phyloP scores from a whole-genome alignment of 2,797 vertebrate genomes.

The Sebastes steindachneri region DNA sequence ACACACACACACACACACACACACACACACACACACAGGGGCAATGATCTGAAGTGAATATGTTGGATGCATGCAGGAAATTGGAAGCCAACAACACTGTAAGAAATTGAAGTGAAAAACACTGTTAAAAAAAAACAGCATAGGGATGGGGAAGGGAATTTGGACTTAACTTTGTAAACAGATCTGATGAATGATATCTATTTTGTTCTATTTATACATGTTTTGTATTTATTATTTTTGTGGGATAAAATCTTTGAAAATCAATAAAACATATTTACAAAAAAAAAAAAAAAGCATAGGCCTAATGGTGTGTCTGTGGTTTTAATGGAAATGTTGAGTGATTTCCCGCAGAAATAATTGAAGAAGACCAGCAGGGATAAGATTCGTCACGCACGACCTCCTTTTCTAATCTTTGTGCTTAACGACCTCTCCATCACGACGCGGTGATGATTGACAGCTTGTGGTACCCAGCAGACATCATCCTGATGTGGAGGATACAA shows the following conservation, averaged over 20 bases:
- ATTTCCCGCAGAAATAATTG: neutral
- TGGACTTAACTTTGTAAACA: too few species aligned
- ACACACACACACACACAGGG: neutral
- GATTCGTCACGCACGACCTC: constrained; percentile 30
- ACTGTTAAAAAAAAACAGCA: neutral
- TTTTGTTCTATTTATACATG: too few species aligned
- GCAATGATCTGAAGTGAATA: constrained; percentile 15
- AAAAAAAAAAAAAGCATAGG: neutral
- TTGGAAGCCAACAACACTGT: neutral
- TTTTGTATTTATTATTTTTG: too few species aligned
- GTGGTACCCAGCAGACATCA: constrained; percentile 22
- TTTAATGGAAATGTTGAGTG: neutral
- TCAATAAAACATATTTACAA: neutral
- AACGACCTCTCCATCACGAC: constrained; percentile 51
- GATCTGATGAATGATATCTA: too few species aligned
- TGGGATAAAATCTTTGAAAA: too few species aligned
- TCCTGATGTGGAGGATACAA: constrained; percentile 25
- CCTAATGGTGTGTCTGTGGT: too few species aligned
- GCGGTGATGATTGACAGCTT: constrained; percentile 49
- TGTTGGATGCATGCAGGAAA: constrained; percentile 26
- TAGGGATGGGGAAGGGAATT: too few species aligned
- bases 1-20: neutral
- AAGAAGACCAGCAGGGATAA: neutral
- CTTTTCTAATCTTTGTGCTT: constrained; percentile 45
- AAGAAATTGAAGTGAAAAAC: neutral